These are phyloP conservation scores for Petrocephalus sullivani DNA, from an alignment of 2,797 vertebrate species.

Conservation along the genomic window DNA sequence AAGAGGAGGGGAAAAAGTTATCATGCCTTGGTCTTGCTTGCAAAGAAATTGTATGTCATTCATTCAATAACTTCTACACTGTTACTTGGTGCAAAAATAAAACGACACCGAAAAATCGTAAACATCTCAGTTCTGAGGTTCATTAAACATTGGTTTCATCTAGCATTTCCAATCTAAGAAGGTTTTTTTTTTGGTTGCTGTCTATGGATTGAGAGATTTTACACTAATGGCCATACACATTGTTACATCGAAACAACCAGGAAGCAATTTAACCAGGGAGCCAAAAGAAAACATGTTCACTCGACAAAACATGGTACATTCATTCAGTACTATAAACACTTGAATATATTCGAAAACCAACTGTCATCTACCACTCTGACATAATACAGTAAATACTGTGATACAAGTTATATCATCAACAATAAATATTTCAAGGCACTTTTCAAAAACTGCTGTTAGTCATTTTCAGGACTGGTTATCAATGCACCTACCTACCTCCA, in stretches of 20 bases:
- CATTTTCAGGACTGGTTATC: background rate
- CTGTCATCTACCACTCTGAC: slow-evolving; percentile 35
- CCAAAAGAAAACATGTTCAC: slow-evolving; percentile 41
- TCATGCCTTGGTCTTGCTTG: background rate
- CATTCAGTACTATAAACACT: slow-evolving; percentile 47
- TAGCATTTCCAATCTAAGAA: background rate
- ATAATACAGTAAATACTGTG: slow-evolving; percentile 54
- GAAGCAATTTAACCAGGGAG: slow-evolving; percentile 48
- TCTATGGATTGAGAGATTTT: slow-evolving; percentile 10
- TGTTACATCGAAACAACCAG: slow-evolving; percentile 43
- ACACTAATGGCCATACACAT: slow-evolving; percentile 34
- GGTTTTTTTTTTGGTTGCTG: background rate
- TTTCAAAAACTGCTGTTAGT: background rate
- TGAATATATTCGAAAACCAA: slow-evolving; percentile 42
- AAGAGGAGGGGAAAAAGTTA: background rate
- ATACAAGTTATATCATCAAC: slow-evolving; percentile 43
- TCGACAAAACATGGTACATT: slow-evolving; percentile 49
- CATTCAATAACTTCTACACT: background rate
- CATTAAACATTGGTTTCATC: background rate
- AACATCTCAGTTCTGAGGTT: background rate
- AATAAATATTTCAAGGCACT: slow-evolving; percentile 8
- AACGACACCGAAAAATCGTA: background rate
- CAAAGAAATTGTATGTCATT: background rate
- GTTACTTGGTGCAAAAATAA: background rate
- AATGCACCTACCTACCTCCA: background rate